These are phyloP conservation scores for Peromyscus californicus DNA, from an alignment of 2,113 vertebrate genomes.

Conservation along the genomic window DNA sequence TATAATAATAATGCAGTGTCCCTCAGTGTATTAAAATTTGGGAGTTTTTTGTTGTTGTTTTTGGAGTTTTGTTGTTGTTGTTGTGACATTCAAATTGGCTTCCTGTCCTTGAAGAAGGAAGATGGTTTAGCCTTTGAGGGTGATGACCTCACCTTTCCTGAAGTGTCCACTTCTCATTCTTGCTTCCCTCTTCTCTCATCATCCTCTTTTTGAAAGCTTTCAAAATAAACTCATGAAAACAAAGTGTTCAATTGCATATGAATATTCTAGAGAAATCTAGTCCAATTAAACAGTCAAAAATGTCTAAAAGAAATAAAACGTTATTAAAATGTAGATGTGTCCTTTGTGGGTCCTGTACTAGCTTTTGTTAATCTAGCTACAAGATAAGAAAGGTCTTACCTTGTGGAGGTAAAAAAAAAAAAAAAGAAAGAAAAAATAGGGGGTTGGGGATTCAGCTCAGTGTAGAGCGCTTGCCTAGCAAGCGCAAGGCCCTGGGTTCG, in stretches of 20 bases:
- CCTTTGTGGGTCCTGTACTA: not conserved
- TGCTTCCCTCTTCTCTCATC: not conserved
- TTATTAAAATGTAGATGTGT: slow-evolving; percentile 20
- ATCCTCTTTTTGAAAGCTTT: not conserved
- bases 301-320: not conserved
- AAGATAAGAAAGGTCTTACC: not conserved
- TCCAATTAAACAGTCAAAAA: slow-evolving; percentile 2
- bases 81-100: not conserved
- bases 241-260: not conserved
- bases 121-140: not conserved
- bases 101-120: not conserved
- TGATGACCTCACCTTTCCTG: not conserved
- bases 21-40: not conserved
- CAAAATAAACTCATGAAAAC: slow-evolving; percentile 21
- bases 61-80: too few species aligned
- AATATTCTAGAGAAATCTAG: not conserved
- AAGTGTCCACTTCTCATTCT: not conserved
- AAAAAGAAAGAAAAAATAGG: too few species aligned
- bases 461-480: too few species aligned
- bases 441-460: too few species aligned
- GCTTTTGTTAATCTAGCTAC: not conserved
- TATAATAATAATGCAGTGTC: not conserved
- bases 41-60: too few species aligned
- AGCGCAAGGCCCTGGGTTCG: too few species aligned
- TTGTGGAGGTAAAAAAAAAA: not conserved